Evolutionary conservation across 2,113 vertebrate species (phyloP).

Genomic region (Anthoscopus minutus): DNA sequence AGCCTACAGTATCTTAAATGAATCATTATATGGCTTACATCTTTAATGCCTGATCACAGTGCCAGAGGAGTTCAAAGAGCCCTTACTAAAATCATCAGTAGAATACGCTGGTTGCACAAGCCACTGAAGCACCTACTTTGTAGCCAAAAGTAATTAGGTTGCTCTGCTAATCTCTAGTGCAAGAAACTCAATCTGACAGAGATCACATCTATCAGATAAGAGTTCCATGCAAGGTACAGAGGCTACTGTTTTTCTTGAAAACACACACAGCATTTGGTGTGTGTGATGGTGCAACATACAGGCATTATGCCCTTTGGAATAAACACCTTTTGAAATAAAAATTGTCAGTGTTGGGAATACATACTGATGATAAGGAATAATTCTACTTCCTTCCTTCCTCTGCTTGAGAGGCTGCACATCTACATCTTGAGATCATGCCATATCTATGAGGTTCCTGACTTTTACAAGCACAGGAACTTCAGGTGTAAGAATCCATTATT

Average conservation of each 20-base stretch:
- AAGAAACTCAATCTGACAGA: not conserved
- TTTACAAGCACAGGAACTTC: not conserved
- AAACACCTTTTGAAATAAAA: not conserved
- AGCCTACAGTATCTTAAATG: not conserved
- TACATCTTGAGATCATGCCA: fast-evolving
- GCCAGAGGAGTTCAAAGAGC: not conserved
- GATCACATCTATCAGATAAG: not conserved
- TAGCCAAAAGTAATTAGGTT: conserved; percentile 15
- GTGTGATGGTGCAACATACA: fast-evolving
- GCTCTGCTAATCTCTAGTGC: conserved; percentile 12
- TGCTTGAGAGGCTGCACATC: not conserved
- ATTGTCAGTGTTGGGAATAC: not conserved
- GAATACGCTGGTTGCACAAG: not conserved
- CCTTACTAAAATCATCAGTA: not conserved
- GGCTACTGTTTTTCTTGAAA: not conserved
- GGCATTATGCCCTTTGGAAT: not conserved
- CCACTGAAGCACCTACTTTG: not conserved
- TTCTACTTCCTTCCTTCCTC: not conserved
- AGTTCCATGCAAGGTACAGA: not conserved
- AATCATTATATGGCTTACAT: conserved; percentile 2
- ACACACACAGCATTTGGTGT: not conserved
- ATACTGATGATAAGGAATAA: not conserved
- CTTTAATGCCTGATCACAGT: conserved; percentile 6
- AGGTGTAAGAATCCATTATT: not conserved
- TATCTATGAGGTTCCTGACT: not conserved